A percentile compares a stretch with the other conserved stretches of the same genome.
Evolutionary conservation across 2,888 invertebrate genomes (phyloP).

Genomic region (Panzeria rudis): DNA sequence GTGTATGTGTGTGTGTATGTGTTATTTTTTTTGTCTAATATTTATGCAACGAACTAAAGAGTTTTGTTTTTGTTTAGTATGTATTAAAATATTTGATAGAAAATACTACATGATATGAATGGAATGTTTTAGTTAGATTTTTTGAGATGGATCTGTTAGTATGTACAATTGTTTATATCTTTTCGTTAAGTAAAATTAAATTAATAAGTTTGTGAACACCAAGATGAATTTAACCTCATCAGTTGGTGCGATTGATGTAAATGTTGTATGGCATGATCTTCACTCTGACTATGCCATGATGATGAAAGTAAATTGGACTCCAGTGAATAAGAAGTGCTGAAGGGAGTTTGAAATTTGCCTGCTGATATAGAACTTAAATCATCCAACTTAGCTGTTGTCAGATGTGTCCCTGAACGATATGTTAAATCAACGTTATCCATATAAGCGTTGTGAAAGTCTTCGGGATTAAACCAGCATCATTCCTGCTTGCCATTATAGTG

Average conservation of each 20-base stretch:
- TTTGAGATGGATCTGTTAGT: conserved; percentile 5
- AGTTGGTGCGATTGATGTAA: conserved; percentile 36
- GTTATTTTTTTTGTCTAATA: background rate
- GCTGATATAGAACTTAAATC: conserved; percentile 17
- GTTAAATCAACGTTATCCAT: conserved; percentile 61
- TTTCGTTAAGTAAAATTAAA: background rate
- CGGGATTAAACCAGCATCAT: conserved; percentile 77
- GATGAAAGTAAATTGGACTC: conserved; percentile 37
- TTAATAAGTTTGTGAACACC: conserved; percentile 51
- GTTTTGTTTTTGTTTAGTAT: background rate
- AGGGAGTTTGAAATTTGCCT: conserved; percentile 40
- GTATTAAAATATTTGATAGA: conserved; percentile 35
- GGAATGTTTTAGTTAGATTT: conserved; percentile 74
- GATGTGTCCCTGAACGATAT: conserved; percentile 56
- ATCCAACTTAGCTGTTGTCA: conserved; percentile 26
- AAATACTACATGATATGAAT: conserved; percentile 74
- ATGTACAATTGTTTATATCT: conserved; percentile 45
- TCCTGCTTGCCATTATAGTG: conserved; percentile 79
- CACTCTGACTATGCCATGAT: conserved; percentile 58
- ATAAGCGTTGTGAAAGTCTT: conserved; percentile 62
- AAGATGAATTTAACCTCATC: conserved; percentile 35
- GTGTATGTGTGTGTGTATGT: conserved; percentile 33
- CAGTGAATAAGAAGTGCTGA: conserved; percentile 20
- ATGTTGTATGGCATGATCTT: conserved; percentile 38
- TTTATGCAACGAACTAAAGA: conserved; percentile 26